Conservation (phyloP, 2,797 vertebrate species). For the Enteromius thamalakanensis region DNA sequence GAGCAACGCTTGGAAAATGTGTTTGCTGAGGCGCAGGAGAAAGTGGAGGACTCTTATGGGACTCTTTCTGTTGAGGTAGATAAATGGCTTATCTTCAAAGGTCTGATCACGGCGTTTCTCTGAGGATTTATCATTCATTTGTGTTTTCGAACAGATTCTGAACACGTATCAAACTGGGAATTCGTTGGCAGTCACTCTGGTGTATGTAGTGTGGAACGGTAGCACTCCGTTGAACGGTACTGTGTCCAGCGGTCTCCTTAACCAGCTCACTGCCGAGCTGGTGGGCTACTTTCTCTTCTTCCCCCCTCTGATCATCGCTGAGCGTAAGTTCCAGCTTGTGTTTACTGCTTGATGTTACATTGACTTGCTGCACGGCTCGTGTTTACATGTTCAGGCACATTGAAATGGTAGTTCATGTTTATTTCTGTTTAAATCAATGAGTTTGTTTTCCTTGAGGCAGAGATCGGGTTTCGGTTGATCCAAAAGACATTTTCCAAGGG, state of each 20-base stretch:
- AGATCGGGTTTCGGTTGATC: not conserved
- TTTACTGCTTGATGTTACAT: constrained; percentile 3
- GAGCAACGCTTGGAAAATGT: constrained; percentile 90
- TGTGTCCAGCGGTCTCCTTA: constrained; percentile 89
- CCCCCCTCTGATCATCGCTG: constrained; percentile 92
- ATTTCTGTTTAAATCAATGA: constrained; percentile 5
- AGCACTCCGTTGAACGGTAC: constrained; percentile 89
- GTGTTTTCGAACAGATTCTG: constrained; percentile 81
- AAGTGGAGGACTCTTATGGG: constrained; percentile 87
- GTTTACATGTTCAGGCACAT: not conserved
- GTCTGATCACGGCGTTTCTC: not conserved
- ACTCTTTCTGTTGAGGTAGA: constrained; percentile 90
- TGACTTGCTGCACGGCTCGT: not conserved
- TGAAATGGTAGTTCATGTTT: constrained; percentile 9
- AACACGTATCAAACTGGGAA: constrained; percentile 82
- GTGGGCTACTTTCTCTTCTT: constrained; percentile 97
- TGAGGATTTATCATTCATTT: constrained; percentile 28
- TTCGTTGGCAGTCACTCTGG: constrained; percentile 87
- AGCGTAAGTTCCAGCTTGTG: constrained; percentile 81
- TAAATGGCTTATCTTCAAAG: not conserved
- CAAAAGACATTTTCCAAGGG: not conserved
- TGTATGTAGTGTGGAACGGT: constrained; percentile 92
- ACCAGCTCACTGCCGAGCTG: constrained; percentile 92
- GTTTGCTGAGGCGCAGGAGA: constrained; percentile 91
- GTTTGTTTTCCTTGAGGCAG: constrained; percentile 1